phyloP scores from a whole-genome alignment of 1,140 invertebrate genomes.

The Contarinia nasturtii region DNA sequence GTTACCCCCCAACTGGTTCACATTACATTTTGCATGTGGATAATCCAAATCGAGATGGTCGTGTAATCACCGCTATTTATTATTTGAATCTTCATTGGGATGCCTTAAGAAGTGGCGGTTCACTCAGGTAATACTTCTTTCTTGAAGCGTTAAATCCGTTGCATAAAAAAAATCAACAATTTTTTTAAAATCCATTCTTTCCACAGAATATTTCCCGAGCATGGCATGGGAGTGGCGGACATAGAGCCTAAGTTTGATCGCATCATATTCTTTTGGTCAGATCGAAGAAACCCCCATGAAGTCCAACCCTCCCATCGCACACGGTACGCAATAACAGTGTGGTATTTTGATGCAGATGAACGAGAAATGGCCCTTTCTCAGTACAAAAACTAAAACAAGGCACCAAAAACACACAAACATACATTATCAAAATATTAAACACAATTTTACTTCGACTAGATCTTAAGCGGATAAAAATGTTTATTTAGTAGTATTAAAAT shows the following conservation, averaged over 20 bases:
- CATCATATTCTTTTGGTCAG: conserved; percentile 94
- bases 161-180: too few relatives aligned
- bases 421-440: too few relatives aligned
- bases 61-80: conserved; percentile 90
- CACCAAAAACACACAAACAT: too few relatives aligned
- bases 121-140: neutral
- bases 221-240: conserved; percentile 62
- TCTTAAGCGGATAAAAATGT: too few relatives aligned
- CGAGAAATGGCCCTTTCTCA: conserved; percentile 43
- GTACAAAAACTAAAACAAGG: too few relatives aligned
- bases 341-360: conserved; percentile 86
- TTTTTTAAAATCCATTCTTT: too few relatives aligned
- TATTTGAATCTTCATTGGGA: conserved; percentile 92
- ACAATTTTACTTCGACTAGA: too few relatives aligned
- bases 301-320: conserved; percentile 78
- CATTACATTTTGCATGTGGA: conserved; percentile 94
- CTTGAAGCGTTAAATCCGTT: too few relatives aligned
- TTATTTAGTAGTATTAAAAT: too few relatives aligned
- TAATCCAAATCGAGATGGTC: conserved; percentile 89
- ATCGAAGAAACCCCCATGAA: conserved; percentile 89
- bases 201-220: conserved; percentile 74
- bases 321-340: conserved; percentile 84
- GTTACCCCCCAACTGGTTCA: conserved; percentile 81
- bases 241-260: conserved; percentile 87
- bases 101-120: conserved; percentile 39